Base-by-base conservation (phyloP, 2,797 vertebrate species). In the Sus cebifrons region DNA sequence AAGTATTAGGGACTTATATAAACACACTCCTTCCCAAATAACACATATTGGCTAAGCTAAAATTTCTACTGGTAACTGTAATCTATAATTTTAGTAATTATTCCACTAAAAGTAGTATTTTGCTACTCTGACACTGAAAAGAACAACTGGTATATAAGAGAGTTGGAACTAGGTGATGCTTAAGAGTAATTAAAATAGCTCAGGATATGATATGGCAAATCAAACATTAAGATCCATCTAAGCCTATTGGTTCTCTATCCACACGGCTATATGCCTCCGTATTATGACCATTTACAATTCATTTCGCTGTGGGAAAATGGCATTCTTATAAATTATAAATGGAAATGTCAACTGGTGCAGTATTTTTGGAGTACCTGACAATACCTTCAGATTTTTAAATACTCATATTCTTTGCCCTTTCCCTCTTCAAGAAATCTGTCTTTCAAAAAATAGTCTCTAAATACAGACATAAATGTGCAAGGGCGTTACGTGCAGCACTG, bases 321-420 rank as follows among this genome's bases (percentile, higher is more conserved):
- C 58, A 58, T 32, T 77, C 32, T 32, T 49, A 90, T 23, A 81
- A 81, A 93, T 64, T 54, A 86, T 40, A 65, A 54, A 25, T 8
- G 1, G 54, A 5, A 64, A 15, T 83, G 29, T 74, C 78, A 92
- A 82, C 0, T 87, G 65, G 62, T 89, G 9, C 14, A 86, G 15
- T 84, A 81, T 44, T 92, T 93, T 67, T 20, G 11, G 21, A 85
- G 44, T 49, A 2, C 12, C 11, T 75, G 58, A 70, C 40, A 77
- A 18, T 20, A 81, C 25, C 25, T 67, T 56, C 44, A 78, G 29
- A 96, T 82, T 91, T 79, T 82, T 70, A 94, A 95, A 96, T 67
- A 87, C 9, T 64, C 52, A 60, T 56, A 56, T 64, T 86, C 71
- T 73, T 49, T 96, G 23, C 32, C 82, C 84, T 75, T 83, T 87